Evolutionary conservation across 2,888 invertebrate genomes (phyloP).

Genomic region (Autographa pulchrina): DNA sequence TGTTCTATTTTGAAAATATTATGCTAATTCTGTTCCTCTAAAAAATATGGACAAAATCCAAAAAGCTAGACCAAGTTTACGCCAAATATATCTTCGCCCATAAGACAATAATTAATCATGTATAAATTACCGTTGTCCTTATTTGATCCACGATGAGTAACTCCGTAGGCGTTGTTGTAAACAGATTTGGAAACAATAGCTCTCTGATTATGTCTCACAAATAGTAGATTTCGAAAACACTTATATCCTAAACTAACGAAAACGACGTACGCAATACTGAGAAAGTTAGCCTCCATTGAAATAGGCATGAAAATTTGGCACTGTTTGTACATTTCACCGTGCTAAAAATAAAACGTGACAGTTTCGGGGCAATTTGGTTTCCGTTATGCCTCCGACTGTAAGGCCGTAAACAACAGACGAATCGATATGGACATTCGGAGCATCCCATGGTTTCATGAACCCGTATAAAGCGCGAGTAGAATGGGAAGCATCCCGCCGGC

Average conservation of each 20-base stretch:
- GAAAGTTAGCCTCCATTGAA: conserved; percentile 40
- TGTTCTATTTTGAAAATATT: too few species aligned
- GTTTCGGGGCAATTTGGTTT: conserved; percentile 43
- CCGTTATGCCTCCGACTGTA: conserved; percentile 38
- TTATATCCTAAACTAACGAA: conserved; percentile 53
- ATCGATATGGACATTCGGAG: conserved; percentile 64
- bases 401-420: conserved; percentile 63
- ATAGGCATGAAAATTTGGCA: conserved; percentile 35
- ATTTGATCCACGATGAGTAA: conserved; percentile 69
- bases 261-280: conserved; percentile 26
- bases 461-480: conserved; percentile 68
- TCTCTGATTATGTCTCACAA: conserved; percentile 64
- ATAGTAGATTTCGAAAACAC: conserved; percentile 62
- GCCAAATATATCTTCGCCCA: conserved; percentile 36
- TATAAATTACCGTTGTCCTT: conserved; percentile 70
- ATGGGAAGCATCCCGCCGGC: conserved; percentile 77
- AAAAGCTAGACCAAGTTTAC: conserved; percentile 36
- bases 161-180: conserved; percentile 70
- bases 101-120: conserved; percentile 69
- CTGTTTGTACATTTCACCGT: conserved; percentile 45
- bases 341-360: conserved; percentile 48
- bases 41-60: not conserved
- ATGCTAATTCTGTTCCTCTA: not conserved
- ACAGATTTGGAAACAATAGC: conserved; percentile 74
- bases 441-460: conserved; percentile 62